These are phyloP conservation scores for Geophilus truncorum DNA, from an alignment of 2,888 invertebrate species.

Conservation along the genomic window DNA sequence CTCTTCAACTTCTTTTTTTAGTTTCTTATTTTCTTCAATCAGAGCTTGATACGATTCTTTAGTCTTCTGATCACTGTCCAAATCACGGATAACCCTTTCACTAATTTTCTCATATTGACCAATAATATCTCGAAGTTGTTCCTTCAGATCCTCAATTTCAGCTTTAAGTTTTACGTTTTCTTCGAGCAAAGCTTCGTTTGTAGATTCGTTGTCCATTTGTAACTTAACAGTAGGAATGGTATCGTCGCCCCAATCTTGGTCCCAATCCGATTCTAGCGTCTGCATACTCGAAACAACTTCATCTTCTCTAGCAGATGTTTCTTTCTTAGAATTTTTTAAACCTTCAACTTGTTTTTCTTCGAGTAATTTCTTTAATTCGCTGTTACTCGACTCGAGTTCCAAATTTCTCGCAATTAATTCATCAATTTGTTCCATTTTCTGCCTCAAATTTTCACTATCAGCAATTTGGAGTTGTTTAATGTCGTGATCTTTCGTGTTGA, in stretches of 20 bases:
- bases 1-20: too few species aligned
- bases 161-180: neutral
- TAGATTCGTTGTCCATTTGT: too few species aligned
- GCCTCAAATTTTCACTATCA: neutral
- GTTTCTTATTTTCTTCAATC: too few species aligned
- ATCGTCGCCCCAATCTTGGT: neutral
- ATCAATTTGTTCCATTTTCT: neutral
- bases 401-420: neutral
- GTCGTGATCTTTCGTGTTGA: neutral
- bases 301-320: neutral
- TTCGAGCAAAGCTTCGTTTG: neutral
- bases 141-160: neutral
- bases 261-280: neutral
- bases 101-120: too few species aligned
- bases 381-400: neutral
- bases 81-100: too few species aligned
- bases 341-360: too few species aligned
- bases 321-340: neutral
- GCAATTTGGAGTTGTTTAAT: neutral
- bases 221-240: neutral
- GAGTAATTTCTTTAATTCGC: too few species aligned
- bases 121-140: neutral
- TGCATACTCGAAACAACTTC: neutral
- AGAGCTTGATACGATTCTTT: too few species aligned
- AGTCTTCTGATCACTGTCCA: too few species aligned